A percentile compares a stretch with the other conserved stretches of the same genome.
Evolutionary conservation across 2,797 vertebrate genomes (phyloP).

Genomic region (Rousettus madagascariensis): DNA sequence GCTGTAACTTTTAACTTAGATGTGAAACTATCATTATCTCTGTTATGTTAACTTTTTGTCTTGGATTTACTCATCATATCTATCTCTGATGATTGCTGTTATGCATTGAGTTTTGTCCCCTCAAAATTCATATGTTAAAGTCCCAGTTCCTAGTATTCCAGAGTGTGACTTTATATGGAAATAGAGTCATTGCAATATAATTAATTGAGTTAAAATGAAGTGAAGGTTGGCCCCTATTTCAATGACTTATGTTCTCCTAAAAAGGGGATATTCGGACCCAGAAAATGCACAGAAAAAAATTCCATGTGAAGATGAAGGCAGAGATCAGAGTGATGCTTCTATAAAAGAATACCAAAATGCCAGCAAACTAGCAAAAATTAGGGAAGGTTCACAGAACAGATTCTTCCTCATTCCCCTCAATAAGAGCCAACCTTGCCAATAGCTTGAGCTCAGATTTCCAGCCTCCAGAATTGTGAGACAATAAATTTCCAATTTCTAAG

Average conservation of each 20-base stretch:
- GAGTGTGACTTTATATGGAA: background rate
- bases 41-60: background rate
- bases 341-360: background rate
- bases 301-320: background rate
- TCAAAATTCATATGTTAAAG: background rate
- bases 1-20: slow-evolving; percentile 2
- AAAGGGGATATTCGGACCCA: background rate
- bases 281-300: background rate
- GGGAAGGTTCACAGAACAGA: background rate
- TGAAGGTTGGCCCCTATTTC: background rate
- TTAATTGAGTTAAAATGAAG: background rate
- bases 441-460: background rate
- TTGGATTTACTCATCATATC: background rate
- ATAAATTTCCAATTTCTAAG: background rate
- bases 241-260: background rate
- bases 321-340: background rate
- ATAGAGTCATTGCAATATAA: background rate
- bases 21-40: background rate
- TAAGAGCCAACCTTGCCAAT: background rate
- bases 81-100: background rate
- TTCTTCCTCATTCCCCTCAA: rapidly evolving
- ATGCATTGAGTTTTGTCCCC: background rate
- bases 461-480: background rate
- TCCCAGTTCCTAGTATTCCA: background rate
- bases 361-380: background rate